Percentiles rank a stretch among this genome's conserved stretches.
phyloP scores from a whole-genome alignment of 2,888 invertebrate genomes.

The Spilarctia lutea region DNA sequence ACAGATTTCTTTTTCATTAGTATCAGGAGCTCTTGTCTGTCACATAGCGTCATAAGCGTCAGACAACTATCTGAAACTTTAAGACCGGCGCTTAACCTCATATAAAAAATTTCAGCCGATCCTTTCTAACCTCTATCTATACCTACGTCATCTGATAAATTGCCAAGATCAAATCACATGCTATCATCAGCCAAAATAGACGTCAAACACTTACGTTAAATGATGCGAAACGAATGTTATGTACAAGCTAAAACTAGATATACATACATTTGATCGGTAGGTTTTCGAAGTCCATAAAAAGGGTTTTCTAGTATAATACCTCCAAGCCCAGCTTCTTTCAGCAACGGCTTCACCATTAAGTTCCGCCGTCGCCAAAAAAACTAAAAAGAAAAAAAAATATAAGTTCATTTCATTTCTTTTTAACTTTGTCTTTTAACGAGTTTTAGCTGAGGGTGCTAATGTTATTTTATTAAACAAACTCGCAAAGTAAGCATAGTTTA shows the following conservation, averaged over 20 bases:
- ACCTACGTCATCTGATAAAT: background rate
- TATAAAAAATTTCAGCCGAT: background rate
- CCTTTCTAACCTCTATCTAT: background rate
- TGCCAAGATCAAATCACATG: background rate
- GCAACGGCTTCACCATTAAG: constrained; percentile 95
- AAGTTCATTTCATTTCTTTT: background rate
- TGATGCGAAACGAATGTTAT: background rate
- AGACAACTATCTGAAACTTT: too few species aligned
- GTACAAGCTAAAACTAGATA: background rate
- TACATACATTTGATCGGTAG: constrained; percentile 93
- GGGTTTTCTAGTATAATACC: constrained; percentile 99
- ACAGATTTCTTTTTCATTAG: too few species aligned
- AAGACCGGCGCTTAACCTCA: background rate
- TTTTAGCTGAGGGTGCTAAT: background rate
- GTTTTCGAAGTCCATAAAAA: constrained; percentile 96
- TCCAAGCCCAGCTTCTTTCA: constrained; percentile 96
- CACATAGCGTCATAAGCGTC: too few species aligned
- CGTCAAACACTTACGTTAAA: background rate
- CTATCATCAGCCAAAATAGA: background rate
- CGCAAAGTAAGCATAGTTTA: background rate
- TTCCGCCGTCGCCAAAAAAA: constrained; percentile 96
- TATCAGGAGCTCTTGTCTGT: too few species aligned
- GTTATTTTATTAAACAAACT: background rate
- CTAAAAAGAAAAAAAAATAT: constrained; percentile 78
- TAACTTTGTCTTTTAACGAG: background rate